phyloP scores from a whole-genome alignment of 2,888 invertebrate genomes.

The Hirudinaria manillensis region DNA sequence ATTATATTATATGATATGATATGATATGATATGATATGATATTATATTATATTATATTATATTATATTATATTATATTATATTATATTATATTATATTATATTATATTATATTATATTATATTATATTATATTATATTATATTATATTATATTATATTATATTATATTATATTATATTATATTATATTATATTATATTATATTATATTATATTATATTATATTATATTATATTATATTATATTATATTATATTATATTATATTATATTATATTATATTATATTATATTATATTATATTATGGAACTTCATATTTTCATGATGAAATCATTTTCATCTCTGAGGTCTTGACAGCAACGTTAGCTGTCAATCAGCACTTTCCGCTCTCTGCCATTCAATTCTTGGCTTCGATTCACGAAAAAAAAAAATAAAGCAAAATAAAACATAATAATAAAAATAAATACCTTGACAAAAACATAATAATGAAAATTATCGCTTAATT shows the following conservation, averaged over 20 bases:
- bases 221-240: constrained; percentile 20
- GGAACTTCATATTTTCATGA: neutral
- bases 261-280: constrained; percentile 22
- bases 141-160: constrained; percentile 7
- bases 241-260: constrained; percentile 20
- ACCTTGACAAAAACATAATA: no score
- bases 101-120: constrained; percentile 7
- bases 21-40: no score
- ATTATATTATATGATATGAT: no score
- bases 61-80: constrained; percentile 7
- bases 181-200: constrained; percentile 22
- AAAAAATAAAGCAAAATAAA: no score
- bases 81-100: constrained; percentile 7
- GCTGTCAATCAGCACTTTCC: no score
- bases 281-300: constrained; percentile 22
- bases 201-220: constrained; percentile 22
- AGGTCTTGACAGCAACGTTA: neutral
- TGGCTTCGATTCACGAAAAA: no score
- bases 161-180: constrained; percentile 15
- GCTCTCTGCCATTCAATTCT: no score
- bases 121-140: constrained; percentile 7
- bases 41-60: constrained; percentile 7
- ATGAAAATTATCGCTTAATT: no score
- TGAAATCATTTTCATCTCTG: neutral
- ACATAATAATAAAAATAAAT: no score